Percentiles rank a stretch among this genome's conserved stretches.
These are phyloP conservation scores for Crotalus adamanteus DNA, from an alignment of 2,797 vertebrate genomes.

Conservation along the genomic window DNA sequence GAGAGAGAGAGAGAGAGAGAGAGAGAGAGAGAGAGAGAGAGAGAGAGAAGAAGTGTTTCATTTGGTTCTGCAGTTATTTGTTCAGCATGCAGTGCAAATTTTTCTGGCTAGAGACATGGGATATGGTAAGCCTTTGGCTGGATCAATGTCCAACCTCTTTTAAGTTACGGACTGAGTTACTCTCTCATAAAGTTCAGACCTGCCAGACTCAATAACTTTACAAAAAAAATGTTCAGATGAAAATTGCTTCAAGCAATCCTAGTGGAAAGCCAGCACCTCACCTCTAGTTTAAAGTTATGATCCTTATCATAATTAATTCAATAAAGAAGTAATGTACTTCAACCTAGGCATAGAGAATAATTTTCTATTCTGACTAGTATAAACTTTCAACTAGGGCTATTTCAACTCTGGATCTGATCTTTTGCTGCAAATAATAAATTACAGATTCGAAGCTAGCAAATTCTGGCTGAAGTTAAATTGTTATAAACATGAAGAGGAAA, in stretches of 20 bases:
- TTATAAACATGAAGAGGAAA: slow-evolving; percentile 70
- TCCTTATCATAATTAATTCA: slow-evolving; percentile 99
- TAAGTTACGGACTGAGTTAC: slow-evolving; percentile 94
- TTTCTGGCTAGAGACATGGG: slow-evolving; percentile 86
- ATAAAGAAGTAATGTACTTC: slow-evolving; percentile 99
- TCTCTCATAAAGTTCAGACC: slow-evolving; percentile 96
- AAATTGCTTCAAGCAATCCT: slow-evolving; percentile 93
- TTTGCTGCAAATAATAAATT: slow-evolving; percentile 85
- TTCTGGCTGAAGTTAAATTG: slow-evolving; percentile 66
- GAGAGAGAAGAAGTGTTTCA: slow-evolving; percentile 69
- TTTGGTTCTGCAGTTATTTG: slow-evolving; percentile 80
- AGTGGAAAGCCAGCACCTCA: slow-evolving; percentile 90
- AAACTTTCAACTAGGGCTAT: slow-evolving; percentile 83
- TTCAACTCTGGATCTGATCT: slow-evolving; percentile 88
- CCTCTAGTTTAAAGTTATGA: slow-evolving; percentile 99
- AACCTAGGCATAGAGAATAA: slow-evolving; percentile 89
- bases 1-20: slow-evolving; percentile 37
- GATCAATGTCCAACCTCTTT: slow-evolving; percentile 93
- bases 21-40: slow-evolving; percentile 11
- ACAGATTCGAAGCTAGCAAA: slow-evolving; percentile 77
- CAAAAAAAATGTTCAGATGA: slow-evolving; percentile 83
- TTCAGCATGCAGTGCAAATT: slow-evolving; percentile 98
- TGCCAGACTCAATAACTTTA: slow-evolving; percentile 99
- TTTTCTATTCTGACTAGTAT: slow-evolving; percentile 85
- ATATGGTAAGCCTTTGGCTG: slow-evolving; percentile 82